Conservation (phyloP, 2,113 vertebrate genomes). For the Triplophysa rosa region DNA sequence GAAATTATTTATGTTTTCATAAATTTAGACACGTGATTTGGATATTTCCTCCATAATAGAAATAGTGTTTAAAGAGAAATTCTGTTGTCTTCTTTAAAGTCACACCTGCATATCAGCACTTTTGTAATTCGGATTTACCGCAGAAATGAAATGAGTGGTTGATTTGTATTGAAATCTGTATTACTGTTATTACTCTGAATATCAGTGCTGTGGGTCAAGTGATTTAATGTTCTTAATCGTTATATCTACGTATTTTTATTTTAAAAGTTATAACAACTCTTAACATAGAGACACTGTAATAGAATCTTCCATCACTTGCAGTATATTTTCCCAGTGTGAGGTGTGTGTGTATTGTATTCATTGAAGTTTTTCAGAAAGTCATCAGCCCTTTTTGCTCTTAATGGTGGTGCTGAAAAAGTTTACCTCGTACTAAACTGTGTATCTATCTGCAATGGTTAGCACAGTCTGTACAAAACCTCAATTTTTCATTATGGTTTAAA, state of each 20-base stretch:
- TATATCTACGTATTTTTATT: neutral
- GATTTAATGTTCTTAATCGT: neutral
- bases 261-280: too few species aligned
- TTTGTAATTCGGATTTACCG: conserved; percentile 26
- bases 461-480: neutral
- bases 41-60: neutral
- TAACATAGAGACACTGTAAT: neutral
- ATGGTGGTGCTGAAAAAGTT: conserved; percentile 36
- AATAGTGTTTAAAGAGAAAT: neutral
- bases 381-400: neutral
- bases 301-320: neutral
- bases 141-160: neutral
- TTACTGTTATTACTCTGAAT: conserved; percentile 3
- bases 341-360: neutral
- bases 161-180: neutral
- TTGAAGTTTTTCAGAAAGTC: neutral
- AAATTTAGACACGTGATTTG: neutral
- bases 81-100: neutral
- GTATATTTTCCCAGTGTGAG: neutral
- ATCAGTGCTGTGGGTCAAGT: neutral
- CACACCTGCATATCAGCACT: conserved; percentile 59
- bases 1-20: neutral
- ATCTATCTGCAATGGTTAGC: neutral
- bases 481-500: neutral
- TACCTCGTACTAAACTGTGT: neutral